These are phyloP conservation scores for Caradrina clavipalpis DNA, from an alignment of 2,888 invertebrate species.

Conservation along the genomic window DNA sequence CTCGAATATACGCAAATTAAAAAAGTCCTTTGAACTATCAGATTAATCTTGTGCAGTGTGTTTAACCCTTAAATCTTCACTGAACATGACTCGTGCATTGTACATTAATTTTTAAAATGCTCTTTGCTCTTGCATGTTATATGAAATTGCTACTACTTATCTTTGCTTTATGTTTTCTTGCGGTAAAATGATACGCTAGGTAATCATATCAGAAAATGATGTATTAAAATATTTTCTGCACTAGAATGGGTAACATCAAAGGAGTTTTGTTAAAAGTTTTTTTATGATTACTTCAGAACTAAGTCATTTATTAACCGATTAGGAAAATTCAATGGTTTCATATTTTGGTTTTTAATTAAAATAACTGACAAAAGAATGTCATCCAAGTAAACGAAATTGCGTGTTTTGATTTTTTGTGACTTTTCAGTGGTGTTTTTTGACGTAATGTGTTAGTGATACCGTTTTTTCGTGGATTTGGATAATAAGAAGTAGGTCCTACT, in stretches of 20 bases:
- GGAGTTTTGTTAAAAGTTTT: too few species aligned
- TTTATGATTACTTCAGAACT: too few species aligned
- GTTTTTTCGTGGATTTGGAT: too few species aligned
- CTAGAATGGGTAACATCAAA: conserved; percentile 10
- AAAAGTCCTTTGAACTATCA: conserved; percentile 5
- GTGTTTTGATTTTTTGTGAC: too few species aligned
- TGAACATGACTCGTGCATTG: conserved; percentile 14
- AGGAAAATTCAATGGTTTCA: too few species aligned
- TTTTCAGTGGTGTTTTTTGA: too few species aligned
- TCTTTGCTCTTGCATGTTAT: conserved; percentile 14
- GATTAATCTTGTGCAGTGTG: conserved; percentile 11
- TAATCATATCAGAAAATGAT: neutral
- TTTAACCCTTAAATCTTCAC: neutral
- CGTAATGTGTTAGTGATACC: too few species aligned
- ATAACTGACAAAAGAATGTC: too few species aligned
- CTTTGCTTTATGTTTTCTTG: conserved; percentile 9
- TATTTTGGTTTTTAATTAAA: too few species aligned
- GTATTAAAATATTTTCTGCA: neutral
- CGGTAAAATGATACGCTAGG: neutral
- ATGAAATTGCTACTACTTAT: conserved; percentile 26
- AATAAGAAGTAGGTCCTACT: too few species aligned
- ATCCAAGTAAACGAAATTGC: too few species aligned
- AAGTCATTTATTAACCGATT: too few species aligned
- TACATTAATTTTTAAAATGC: conserved; percentile 20
- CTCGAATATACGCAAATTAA: neutral